Percentiles rank a stretch among this genome's conserved stretches.
These are phyloP conservation scores for Deilephila porcellus DNA, from an alignment of 2,888 invertebrate genomes.

Conservation along the genomic window DNA sequence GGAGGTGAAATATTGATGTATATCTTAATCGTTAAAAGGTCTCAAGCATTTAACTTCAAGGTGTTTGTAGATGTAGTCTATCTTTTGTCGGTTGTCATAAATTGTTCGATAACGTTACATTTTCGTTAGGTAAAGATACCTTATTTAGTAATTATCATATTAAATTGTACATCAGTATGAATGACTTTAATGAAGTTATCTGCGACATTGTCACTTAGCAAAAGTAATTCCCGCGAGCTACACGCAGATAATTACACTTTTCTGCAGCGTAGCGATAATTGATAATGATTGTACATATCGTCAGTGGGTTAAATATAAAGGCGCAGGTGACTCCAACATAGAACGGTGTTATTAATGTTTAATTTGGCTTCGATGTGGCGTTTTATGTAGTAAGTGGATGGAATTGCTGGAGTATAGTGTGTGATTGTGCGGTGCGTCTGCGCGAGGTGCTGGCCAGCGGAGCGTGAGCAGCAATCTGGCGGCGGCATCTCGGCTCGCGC, in stretches of 20 bases:
- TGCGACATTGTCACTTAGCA: neutral
- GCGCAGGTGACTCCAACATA: conserved; percentile 33
- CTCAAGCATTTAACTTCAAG: too few relatives aligned
- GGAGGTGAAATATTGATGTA: too few relatives aligned
- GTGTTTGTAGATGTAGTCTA: too few relatives aligned
- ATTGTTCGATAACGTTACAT: too few relatives aligned
- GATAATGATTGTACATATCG: neutral
- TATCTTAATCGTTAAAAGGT: too few relatives aligned
- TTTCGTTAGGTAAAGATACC: neutral
- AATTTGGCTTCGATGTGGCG: conserved; percentile 12
- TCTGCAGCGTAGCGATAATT: neutral
- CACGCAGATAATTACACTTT: neutral
- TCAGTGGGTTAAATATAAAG: neutral
- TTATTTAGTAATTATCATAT: neutral
- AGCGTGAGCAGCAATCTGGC: conserved; percentile 74
- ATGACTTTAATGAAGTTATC: neutral
- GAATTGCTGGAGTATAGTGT: conserved; percentile 20
- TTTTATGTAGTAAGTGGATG: conserved; percentile 17
- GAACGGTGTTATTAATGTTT: conserved; percentile 37
- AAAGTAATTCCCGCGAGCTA: neutral
- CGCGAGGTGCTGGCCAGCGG: conserved; percentile 44
- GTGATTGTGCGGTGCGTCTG: conserved; percentile 34
- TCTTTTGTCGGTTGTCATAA: too few relatives aligned
- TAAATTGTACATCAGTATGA: neutral
- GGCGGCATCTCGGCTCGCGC: conserved; percentile 73